Conservation (phyloP, 2,888 invertebrate genomes). For the Pyrrhosoma nymphula region DNA sequence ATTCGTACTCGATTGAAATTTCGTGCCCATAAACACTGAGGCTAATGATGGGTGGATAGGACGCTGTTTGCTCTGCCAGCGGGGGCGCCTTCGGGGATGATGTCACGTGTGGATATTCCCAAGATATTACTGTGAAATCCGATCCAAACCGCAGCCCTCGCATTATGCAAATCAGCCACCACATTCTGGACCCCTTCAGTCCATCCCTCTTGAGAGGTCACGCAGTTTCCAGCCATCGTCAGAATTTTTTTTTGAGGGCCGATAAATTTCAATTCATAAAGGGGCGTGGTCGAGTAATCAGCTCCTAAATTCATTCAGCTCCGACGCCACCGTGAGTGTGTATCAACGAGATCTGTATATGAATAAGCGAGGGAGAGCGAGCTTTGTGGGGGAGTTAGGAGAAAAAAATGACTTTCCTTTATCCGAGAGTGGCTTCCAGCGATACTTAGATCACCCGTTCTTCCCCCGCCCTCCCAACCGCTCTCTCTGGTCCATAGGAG, state of each 20-base stretch:
- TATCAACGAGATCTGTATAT: constrained; percentile 42
- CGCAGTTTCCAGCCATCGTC: neutral
- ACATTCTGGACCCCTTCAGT: neutral
- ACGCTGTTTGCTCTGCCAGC: neutral
- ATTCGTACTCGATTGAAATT: neutral
- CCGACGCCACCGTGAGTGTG: neutral
- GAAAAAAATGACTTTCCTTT: neutral
- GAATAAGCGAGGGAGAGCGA: neutral
- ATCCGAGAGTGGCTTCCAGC: neutral
- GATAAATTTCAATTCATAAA: constrained; percentile 10
- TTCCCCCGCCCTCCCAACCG: neutral
- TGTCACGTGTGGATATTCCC: neutral
- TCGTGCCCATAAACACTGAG: neutral
- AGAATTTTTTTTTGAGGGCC: neutral
- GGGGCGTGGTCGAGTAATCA: too few relatives aligned
- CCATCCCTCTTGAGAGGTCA: neutral
- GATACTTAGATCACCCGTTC: neutral
- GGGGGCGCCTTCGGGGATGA: neutral
- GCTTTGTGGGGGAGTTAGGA: neutral
- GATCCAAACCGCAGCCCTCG: neutral
- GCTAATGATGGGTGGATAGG: neutral
- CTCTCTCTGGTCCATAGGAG: neutral
- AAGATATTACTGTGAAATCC: neutral
- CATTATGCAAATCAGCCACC: neutral
- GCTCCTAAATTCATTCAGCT: neutral